Base-by-base conservation (phyloP, 2,888 invertebrate species). In the Zaprionus bogoriensis region DNA sequence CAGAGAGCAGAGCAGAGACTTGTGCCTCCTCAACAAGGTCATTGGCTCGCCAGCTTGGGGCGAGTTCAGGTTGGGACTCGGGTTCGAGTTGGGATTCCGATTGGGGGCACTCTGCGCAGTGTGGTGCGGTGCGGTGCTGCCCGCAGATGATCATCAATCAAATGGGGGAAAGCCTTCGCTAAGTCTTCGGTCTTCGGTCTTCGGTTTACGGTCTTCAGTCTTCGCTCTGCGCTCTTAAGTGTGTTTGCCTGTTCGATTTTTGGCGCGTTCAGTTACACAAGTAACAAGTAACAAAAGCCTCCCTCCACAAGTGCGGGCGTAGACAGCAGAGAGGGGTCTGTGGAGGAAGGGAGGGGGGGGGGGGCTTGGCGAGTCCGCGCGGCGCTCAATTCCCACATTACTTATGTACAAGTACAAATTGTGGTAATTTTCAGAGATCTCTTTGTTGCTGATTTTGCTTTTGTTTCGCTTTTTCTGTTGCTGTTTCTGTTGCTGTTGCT, bases 401-500 rank as follows among this genome's bases (percentile, higher is more conserved):
- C 87, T 82, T 87, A 83, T 87, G 87, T 86, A 87, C 87, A 81
- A 87, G 87, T 87, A 83, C 83, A 87, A 83, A 83, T 83, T 83
- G 88, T 87, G 82, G 81, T 84, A 86, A 87, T 87, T 83, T 83
- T 70, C 4, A 27, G 72, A 81, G 80, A 81, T 81, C 87, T 85
- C 85, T 85, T 77, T 87, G 85, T 87, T 72, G 76, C 27, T 61
- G 72, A 53, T 72, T 57, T 71, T 64, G 45, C 54, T 60, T 60
- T 52, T 54, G 53, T 52, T 54, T 60, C 42, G 80, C 41, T 55
- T 53, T 46, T 27, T 30, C 42, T 50, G 48, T 23, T 54, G 22
- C 63, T 53, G 51, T 59, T 48, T 39, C 38, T 14, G 25, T 36
- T 41, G 17, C 25, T 22, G n/a, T 28, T 14, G 27, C 39, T 30